Base-by-base conservation (phyloP, 2,888 invertebrate species). In the Petrophora chlorosata region DNA sequence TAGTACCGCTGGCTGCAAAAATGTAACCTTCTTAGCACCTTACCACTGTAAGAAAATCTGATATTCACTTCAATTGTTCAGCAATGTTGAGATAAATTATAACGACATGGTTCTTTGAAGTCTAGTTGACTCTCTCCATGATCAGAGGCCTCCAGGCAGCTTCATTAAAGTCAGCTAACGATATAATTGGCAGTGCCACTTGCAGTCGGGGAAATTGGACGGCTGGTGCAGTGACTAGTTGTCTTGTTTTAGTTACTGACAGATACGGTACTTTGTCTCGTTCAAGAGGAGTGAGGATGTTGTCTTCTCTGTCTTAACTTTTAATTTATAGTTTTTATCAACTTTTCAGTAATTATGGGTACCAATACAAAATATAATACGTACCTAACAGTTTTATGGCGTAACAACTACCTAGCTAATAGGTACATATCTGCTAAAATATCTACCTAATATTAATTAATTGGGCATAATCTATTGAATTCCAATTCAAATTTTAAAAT, bases 91-190 rank as follows among this genome's bases (percentile, higher is more conserved):
- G n/a, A 9, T 19, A 41, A 12, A 5, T 5, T 29, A 25, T 16
- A 30, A 13, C 2, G 35, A 32, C 30, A 41, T n/a, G 14, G 47
- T 47, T 12, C 16, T 34, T 10, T 15, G 14, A n/a, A 3, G 61
- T 51, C 55, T 25, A 48, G 19, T 26, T 14, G 5, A 13, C 26
- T 32, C 14, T 28, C 14, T 12, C 34, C 46, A 28, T 38, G 75
- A 74, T 70, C 67, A 67, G 59, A 42, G 44, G 74, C 80, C 76
- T 56, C n/a, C 61, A 67, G 75, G 79, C 71, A 52, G 60, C 42
- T 77, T 82, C 78, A 85, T 85, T 85, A 85, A 67, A 68, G 66
- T 48, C 65, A 76, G 72, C 82, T 87, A 86, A 86, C 81, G 79
- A 86, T 78, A 77, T 84, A 84, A 87, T 85, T 79, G 83, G 76